A percentile compares a stretch with the other conserved stretches of the same genome.
Conservation (phyloP, 2,113 vertebrate species). For the Phocoena sinus region DNA sequence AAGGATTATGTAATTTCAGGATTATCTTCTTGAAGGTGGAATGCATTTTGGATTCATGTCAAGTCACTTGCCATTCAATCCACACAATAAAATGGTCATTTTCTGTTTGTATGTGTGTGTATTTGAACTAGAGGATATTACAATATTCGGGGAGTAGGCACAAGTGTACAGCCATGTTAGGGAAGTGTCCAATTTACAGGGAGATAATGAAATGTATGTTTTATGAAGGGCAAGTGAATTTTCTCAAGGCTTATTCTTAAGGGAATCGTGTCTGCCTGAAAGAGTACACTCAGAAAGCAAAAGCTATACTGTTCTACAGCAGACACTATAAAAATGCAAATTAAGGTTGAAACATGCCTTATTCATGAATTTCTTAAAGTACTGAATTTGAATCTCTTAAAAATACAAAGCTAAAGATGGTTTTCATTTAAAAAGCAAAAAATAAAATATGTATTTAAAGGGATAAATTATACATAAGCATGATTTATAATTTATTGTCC, state of each 20-base stretch:
- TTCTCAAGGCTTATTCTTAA: slow-evolving; percentile 74
- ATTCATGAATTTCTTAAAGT: slow-evolving; percentile 82
- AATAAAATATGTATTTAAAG: slow-evolving; percentile 85
- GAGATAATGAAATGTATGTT: slow-evolving; percentile 71
- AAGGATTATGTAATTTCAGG: slow-evolving; percentile 31
- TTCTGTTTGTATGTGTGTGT: slow-evolving; percentile 58
- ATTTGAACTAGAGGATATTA: slow-evolving; percentile 32
- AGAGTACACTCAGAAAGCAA: slow-evolving; percentile 72
- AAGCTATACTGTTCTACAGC: slow-evolving; percentile 76
- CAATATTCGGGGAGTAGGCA: slow-evolving; percentile 41
- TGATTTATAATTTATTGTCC: slow-evolving; percentile 81
- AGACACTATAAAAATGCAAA: slow-evolving; percentile 82
- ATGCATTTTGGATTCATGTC: slow-evolving; percentile 47
- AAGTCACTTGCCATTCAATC: slow-evolving; percentile 41
- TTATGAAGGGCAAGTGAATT: slow-evolving; percentile 71
- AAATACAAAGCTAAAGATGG: slow-evolving; percentile 75
- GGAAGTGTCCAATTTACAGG: slow-evolving; percentile 57
- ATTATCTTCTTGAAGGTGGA: slow-evolving; percentile 35
- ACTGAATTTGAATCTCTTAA: slow-evolving; percentile 76
- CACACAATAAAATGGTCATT: slow-evolving; percentile 57
- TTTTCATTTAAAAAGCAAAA: slow-evolving; percentile 78
- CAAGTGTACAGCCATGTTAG: slow-evolving; percentile 39
- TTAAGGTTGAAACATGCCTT: slow-evolving; percentile 77
- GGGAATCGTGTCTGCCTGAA: slow-evolving; percentile 72
- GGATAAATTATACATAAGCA: slow-evolving; percentile 81